Evolutionary conservation across 2,113 vertebrate species (phyloP), one percentile per base, ranked within the genome.

Genomic region (Pomatostomus ruficeps): DNA sequence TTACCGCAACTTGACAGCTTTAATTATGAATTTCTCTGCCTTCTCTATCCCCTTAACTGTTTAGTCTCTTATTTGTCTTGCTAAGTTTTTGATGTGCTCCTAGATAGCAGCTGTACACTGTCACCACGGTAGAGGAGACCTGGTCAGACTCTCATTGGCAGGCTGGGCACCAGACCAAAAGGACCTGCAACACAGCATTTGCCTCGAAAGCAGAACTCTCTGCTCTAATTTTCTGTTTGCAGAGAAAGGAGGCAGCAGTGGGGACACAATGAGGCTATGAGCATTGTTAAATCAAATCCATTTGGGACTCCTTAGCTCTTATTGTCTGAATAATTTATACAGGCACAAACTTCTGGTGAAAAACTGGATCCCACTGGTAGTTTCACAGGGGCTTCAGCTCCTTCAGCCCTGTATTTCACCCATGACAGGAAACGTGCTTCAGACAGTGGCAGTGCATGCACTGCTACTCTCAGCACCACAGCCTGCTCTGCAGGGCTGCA

Each of bases 11-110:
- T 67, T 33, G 14, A 82, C 93, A 93, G 93, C 55, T 86, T 96
- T 93, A 95, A 94, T 95, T 95, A 93, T 33, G 12, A 86, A 91
- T 74, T 83, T 76, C 52, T 92, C 81, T 86, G 35, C 79, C 61
- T 96, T 63, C 73, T 55, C 55, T 33, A 57, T 24, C 46, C n/a
- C 43, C 62, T 92, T 88, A 83, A 92, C 88, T 4, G 7, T 78
- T 88, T 54, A 83, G 43, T 73, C 46, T 85, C 90, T 75, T 49
- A 58, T 75, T 77, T 94, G 42, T 46, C 80, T 61, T 48, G 49
- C 36, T 46, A 54, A 24, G 18, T 45, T 74, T 85, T 58, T 77
- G 11, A 67, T 55, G 5, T 38, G 59, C 59, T 79, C 82, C 88
- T 63, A 36, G 48, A 90, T 8, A 89, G 71, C 42, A 70, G 54